phyloP scores from a whole-genome alignment of 2,888 invertebrate genomes.

The Drosophila silvestris region DNA sequence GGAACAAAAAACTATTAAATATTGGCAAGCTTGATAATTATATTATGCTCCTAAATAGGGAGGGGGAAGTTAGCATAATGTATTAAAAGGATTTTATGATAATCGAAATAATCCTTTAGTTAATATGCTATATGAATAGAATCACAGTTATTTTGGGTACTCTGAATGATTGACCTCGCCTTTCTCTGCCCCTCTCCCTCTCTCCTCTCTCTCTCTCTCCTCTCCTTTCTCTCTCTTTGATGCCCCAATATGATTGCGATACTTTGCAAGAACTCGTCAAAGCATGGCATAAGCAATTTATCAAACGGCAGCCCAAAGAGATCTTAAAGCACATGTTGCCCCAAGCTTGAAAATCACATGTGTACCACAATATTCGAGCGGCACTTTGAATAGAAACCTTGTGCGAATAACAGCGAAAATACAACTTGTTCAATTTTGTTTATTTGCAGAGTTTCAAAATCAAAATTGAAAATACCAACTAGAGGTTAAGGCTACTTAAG shows the following conservation, averaged over 20 bases:
- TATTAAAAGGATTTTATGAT: too few species aligned
- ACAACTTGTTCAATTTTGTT: slow-evolving; percentile 26
- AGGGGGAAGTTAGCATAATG: rapidly evolving
- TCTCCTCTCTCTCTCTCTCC: neutral
- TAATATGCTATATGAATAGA: neutral
- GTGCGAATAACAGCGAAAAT: slow-evolving; percentile 28
- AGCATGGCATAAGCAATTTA: slow-evolving; percentile 67
- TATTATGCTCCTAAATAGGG: neutral
- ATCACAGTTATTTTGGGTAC: neutral
- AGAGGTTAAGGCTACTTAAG: slow-evolving; percentile 81
- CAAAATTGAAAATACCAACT: slow-evolving; percentile 83
- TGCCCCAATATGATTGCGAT: neutral
- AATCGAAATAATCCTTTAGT: too few species aligned
- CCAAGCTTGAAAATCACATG: slow-evolving; percentile 20
- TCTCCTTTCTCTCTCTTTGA: neutral
- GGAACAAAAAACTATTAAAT: neutral
- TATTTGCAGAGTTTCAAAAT: slow-evolving; percentile 84
- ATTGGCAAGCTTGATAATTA: neutral
- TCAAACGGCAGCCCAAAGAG: too few species aligned
- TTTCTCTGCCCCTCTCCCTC: neutral
- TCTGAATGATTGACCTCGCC: neutral
- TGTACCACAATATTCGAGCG: slow-evolving; percentile 10
- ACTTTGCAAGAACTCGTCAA: slow-evolving; percentile 48
- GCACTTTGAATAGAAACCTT: slow-evolving; percentile 50
- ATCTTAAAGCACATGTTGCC: slow-evolving; percentile 41